phyloP scores from a whole-genome alignment of 1,140 invertebrate genomes.

The Hermatobates lingyangjiaoensis region DNA sequence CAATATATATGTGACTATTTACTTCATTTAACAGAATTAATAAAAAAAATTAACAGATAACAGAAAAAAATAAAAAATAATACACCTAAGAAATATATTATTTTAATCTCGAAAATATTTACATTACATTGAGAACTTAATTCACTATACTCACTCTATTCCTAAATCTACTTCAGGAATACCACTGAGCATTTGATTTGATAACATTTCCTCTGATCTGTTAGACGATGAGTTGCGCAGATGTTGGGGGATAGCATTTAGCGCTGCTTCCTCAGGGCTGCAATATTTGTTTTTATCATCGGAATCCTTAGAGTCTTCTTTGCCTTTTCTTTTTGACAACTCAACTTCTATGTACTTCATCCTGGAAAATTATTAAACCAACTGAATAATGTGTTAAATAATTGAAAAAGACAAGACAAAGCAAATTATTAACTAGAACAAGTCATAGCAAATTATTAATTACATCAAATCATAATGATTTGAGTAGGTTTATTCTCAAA shows the following conservation, averaged over 20 bases:
- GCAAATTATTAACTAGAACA: too few relatives aligned
- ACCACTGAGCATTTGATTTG: constrained; percentile 98
- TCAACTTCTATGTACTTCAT: constrained; percentile 95
- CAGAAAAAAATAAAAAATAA: background rate
- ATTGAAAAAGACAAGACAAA: too few relatives aligned
- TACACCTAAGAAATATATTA: background rate
- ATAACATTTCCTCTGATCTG: constrained; percentile 89
- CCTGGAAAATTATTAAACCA: constrained; percentile 26
- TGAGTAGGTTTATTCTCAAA: background rate
- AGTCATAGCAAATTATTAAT: too few relatives aligned
- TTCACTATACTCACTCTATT: constrained; percentile 60
- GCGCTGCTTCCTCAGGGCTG: constrained; percentile 68
- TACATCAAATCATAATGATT: background rate
- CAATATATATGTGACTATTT: too few relatives aligned
- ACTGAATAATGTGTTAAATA: too few relatives aligned
- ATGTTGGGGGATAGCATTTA: constrained; percentile 71
- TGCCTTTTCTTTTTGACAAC: constrained; percentile 66
- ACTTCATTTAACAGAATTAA: too few relatives aligned
- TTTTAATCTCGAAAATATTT: background rate
- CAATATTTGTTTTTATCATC: constrained; percentile 42
- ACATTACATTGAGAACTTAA: background rate
- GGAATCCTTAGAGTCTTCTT: constrained; percentile 23
- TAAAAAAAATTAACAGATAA: background rate
- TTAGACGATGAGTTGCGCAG: constrained; percentile 60
- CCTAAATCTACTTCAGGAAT: constrained; percentile 99